Base-by-base conservation (phyloP, 2,888 invertebrate species). In the Melinaea marsaeus region DNA sequence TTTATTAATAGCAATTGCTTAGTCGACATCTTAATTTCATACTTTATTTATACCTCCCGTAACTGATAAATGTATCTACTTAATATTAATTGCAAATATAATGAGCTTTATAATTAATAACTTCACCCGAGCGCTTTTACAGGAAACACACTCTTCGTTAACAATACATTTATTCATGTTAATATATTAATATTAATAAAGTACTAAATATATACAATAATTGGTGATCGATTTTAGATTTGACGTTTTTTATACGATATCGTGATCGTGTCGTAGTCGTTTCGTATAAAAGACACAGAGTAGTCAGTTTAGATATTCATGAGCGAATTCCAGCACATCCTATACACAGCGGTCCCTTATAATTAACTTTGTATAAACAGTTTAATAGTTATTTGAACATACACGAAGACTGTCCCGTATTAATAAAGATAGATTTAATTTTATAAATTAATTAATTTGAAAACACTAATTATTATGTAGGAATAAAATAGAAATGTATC, bases 11-110 rank as follows among this genome's bases (percentile, higher is more conserved):
- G 22, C 22, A 32, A 22, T 46, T 46, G 46, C 58, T 60, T 62
- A 67, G 69, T 67, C 64, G 75, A 79, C 74, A 72, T 75, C 75
- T 79, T 78, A 75, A 80, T 79, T 74, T 72, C 46, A 60, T 55
- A 54, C 58, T 13, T 55, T 64, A 69, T 74, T 78, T 78, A 78
- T 65, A 72, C 62, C 68, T 45, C 72, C 73, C 76, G 76, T 65
- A 60, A 76, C 74, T 75, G 72, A n/a, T 45, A 4, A 37, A 48
- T 62, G 55, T 34, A 47, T 58, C 70, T 66, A 63, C 71, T 69
- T 32, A 51, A 13, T 13, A 48, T 7, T 51, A 71, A 65, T 51
- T 51, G 32, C 51, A n/a, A 51, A 51, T 32, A 9, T 51, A 51
- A 51, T 51, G 51, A 51, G 32, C 51, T 32, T 51, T 51, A 22